These are phyloP conservation scores for Thaumatotibia leucotreta DNA, from an alignment of 1,140 invertebrate genomes.

Conservation along the genomic window DNA sequence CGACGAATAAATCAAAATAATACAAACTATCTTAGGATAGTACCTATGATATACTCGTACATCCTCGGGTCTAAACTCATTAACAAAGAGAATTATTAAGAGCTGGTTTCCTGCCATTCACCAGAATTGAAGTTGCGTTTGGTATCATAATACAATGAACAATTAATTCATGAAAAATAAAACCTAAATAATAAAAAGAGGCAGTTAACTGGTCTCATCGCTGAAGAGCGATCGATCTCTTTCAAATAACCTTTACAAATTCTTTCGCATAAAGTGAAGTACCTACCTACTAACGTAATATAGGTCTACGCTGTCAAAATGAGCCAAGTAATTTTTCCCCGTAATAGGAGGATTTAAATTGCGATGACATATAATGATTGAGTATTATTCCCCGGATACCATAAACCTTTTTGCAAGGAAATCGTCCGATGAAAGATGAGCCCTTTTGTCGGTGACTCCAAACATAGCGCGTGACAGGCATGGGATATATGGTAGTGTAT, in stretches of 20 bases:
- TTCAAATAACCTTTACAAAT: neutral
- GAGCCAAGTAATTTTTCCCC: constrained; percentile 1
- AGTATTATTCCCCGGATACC: constrained; percentile 34
- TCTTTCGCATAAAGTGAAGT: neutral
- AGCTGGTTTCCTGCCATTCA: too few relatives aligned
- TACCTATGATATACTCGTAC: too few relatives aligned
- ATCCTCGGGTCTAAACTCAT: too few relatives aligned
- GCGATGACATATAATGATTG: constrained; percentile 31
- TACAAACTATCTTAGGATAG: too few relatives aligned
- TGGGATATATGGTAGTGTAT: constrained; percentile 41
- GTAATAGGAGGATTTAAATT: constrained; percentile 8
- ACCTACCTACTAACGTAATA: neutral
- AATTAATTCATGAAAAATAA: too few relatives aligned
- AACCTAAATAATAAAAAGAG: constrained; percentile 12
- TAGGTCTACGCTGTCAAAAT: neutral
- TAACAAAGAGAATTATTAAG: too few relatives aligned
- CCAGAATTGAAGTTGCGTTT: too few relatives aligned
- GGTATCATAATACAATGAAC: too few relatives aligned
- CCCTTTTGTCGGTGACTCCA: constrained; percentile 41
- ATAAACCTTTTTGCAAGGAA: constrained; percentile 41
- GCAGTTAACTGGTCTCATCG: neutral
- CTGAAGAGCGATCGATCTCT: neutral
- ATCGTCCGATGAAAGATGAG: constrained; percentile 44
- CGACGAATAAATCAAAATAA: too few relatives aligned
- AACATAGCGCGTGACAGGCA: constrained; percentile 47